Evolutionary conservation across 2,797 vertebrate genomes (phyloP).

Genomic region (Molothrus aeneus): DNA sequence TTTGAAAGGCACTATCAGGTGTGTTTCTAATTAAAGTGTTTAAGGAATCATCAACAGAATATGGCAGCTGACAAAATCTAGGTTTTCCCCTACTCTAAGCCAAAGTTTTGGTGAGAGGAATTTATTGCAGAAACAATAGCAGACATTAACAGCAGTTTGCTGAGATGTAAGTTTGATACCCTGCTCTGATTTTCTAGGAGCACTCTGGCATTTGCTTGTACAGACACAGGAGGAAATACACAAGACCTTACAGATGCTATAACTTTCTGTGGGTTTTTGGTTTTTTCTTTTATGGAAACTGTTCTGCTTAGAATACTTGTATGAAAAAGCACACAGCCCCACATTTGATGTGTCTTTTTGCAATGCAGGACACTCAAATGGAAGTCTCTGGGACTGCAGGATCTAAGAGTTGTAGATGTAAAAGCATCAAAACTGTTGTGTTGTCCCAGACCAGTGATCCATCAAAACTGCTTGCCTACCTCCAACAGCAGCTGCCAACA

Average conservation of each 20-base stretch:
- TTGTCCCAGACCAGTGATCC: neutral
- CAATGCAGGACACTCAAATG: accelerated
- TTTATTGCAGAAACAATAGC: neutral
- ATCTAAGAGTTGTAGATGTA: neutral
- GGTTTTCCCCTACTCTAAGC: neutral
- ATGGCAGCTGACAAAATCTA: neutral
- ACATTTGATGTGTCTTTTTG: neutral
- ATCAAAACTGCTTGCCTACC: neutral
- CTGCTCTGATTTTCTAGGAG: neutral
- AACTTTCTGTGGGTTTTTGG: neutral
- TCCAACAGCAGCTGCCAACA: neutral
- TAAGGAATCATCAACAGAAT: neutral
- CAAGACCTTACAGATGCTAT: neutral
- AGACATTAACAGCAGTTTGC: neutral
- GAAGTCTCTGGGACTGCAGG: neutral
- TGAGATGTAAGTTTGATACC: neutral
- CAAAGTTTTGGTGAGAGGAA: neutral
- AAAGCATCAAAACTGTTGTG: neutral
- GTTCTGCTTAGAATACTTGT: neutral
- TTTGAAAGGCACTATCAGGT: neutral
- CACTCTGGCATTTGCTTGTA: neutral
- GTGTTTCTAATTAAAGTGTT: neutral
- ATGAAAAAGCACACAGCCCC: neutral
- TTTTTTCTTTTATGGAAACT: neutral
- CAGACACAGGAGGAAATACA: neutral